Base-by-base conservation (phyloP, 2,113 vertebrate genomes). In the Ctenomys sociabilis region DNA sequence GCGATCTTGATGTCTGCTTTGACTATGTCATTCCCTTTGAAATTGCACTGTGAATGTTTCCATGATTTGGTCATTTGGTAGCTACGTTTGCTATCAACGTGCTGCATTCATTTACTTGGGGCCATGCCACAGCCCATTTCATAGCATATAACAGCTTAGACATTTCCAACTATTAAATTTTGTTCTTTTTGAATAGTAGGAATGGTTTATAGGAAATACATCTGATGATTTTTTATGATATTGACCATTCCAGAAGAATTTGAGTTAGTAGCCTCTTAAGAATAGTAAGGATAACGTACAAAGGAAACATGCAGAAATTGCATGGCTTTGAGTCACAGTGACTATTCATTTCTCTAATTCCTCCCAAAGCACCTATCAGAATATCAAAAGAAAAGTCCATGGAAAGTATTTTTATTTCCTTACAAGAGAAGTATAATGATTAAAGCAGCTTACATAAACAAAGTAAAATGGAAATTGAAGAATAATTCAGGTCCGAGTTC, bases 141-240 rank as follows among this genome's bases (percentile, higher is more conserved):
- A 91, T 88, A 66, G 19, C n/a, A 24, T 49, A 43, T n/a, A 89
- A 91, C 26, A 89, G 75, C 61, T 70, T 10, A 84, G 73, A 40
- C 45, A 88, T 70, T 94, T 95, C 90, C 73, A 97, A 57, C 63
- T 85, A 26, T 83, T 82, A 92, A n/a, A 77, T 82, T 64, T 87
- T 81, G 91, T 94, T 88, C 66, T 93, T 86, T 93, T 45, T 94
- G 86, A 87, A 94, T 87, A 91, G 88, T 63, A 85, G 57, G 21
- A 89, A 84, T 77, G 63, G 12, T 49, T 93, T 97, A 22, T 63
- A 80, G 95, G 66, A 64, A 95, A 80, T 66, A 91, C 78, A 86
- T 89, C 75, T 89, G 80, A 88, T 89, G 80, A 88, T 89, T 73
- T 96, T 96, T 95, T 95, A 91, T 96, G 91, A 87, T 90, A 72